phyloP scores from a whole-genome alignment of 2,113 vertebrate genomes.

The Butorides virescens region DNA sequence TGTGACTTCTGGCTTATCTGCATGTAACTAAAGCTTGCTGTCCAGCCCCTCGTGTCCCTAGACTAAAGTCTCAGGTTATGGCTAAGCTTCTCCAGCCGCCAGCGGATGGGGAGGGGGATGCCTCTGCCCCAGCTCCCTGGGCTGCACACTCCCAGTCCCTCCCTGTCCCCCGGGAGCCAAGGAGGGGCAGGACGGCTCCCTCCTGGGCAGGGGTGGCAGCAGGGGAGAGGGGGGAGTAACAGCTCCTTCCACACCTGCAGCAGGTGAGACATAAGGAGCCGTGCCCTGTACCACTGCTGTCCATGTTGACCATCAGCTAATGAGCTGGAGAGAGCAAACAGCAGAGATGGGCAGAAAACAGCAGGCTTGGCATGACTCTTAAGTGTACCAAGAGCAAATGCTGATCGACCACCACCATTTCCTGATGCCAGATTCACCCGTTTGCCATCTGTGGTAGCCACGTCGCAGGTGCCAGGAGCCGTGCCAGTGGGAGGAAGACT shows the following conservation, averaged over 20 bases:
- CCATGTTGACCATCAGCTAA: not conserved
- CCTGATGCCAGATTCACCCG: not conserved
- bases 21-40: not conserved
- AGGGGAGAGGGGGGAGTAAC: not conserved
- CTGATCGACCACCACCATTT: not conserved
- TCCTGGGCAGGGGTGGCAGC: not conserved
- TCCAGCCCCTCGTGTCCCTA: not conserved
- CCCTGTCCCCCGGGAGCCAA: not conserved
- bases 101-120: not conserved
- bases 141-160: not conserved
- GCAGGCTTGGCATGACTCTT: not conserved
- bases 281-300: rapidly evolving
- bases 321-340: not conserved
- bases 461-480: not conserved
- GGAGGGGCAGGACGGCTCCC: not conserved
- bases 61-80: not conserved
- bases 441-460: not conserved
- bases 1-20: not conserved
- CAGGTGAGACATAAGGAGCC: not conserved
- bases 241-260: not conserved
- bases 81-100: not conserved
- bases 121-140: not conserved
- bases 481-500: not conserved
- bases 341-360: not conserved
- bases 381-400: not conserved